Conservation (phyloP, 2,113 vertebrate species). For the Psittacula cyanocephala region DNA sequence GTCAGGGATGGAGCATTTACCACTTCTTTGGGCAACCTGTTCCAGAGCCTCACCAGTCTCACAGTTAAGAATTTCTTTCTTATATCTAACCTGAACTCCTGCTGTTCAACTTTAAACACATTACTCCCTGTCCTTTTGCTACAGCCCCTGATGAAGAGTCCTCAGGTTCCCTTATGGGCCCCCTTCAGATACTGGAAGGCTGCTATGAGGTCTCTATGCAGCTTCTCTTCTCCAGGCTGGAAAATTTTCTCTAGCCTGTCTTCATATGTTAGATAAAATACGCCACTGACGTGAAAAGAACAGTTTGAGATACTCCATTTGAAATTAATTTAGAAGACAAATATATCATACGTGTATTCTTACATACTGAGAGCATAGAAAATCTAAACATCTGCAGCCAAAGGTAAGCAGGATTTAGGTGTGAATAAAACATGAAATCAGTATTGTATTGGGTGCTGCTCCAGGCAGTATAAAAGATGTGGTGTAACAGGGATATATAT, state of each 20-base stretch:
- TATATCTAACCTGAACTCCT: neutral
- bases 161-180: neutral
- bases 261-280: neutral
- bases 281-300: neutral
- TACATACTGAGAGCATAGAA: neutral
- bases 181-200: neutral
- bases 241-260: neutral
- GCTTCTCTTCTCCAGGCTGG: neutral
- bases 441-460: neutral
- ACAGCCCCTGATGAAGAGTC: neutral
- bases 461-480: neutral
- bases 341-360: neutral
- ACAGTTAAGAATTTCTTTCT: neutral
- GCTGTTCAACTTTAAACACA: neutral
- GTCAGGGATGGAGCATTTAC: neutral
- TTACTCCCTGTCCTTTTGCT: neutral
- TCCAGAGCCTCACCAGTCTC: neutral
- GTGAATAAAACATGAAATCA: neutral
- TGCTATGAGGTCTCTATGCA: neutral
- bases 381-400: neutral
- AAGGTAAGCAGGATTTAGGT: neutral
- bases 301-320: neutral
- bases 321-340: constrained; percentile 1
- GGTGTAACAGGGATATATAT: neutral
- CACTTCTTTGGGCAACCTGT: neutral